Evolutionary conservation across 2,888 invertebrate genomes (phyloP), one percentile per base, ranked within the genome.

Genomic region (Athalia rosae): DNA sequence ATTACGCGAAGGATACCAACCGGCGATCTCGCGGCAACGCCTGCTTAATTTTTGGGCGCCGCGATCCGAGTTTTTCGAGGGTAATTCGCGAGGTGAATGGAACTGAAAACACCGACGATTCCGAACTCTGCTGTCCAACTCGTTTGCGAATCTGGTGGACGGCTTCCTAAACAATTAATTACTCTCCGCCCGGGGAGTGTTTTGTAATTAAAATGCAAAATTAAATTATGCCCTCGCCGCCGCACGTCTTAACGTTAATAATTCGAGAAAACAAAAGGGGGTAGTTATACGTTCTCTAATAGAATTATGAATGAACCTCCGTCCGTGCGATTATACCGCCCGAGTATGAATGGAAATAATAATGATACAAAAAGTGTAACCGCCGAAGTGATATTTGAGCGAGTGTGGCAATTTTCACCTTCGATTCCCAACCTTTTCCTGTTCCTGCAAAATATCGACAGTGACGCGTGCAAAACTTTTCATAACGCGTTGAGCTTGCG

Each of bases 141-240:
- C 56, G 69, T 56, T 69, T 67, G 28, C 41, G 53, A 43, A n/a
- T 56, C 71, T 67, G 56, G 53, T 9, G 58, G 41, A 41, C 41
- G 43, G 45, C 28, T 9, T 58, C 58, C 71, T 58, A 13, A 58
- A 71, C 71, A 71, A 71, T 71, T 71, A 71, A 71, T 71, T 71
- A 71, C 58, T 56, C 71, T 56, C 71, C 43, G 41, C 56, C 43
- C 58, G 43, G 58, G 56, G 71, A 58, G 71, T 58, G 71, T 71
- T 71, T 69, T 58, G 78, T 81, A 82, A 84, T 83, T 84, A 82
- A 82, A 83, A 82, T 79, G 77, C 50, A 76, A 69, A 84, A 81
- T 83, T 78, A 81, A 82, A 83, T 81, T 84, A 76, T 66, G 79
- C 78, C 77, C 64, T 73, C 79, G 59, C 76, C 78, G 28, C 28